A percentile compares a stretch with the other conserved stretches of the same genome.
Conservation (phyloP, 2,113 vertebrate species). For the Neolamprologus caudopunctatus region DNA sequence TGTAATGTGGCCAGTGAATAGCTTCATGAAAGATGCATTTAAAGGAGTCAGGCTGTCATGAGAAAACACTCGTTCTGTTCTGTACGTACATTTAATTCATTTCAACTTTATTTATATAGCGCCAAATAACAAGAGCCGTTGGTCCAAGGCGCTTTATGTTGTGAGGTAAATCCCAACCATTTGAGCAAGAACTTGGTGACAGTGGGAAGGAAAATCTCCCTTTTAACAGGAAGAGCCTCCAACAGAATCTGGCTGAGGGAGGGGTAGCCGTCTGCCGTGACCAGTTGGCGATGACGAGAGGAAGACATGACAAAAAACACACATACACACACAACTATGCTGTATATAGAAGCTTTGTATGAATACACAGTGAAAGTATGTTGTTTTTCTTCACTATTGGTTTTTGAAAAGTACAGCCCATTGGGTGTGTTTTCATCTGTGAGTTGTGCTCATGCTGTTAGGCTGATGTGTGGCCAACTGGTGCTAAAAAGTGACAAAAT, state of each 20-base stretch:
- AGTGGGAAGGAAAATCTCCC: not conserved
- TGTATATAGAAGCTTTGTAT: not conserved
- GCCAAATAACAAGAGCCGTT: not conserved
- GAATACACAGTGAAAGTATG: not conserved
- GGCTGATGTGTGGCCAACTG: not conserved
- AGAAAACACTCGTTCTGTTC: not conserved
- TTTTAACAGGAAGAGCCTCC: not conserved
- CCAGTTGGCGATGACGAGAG: not conserved
- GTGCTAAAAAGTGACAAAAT: not conserved
- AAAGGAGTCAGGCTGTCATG: not conserved
- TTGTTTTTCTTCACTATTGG: not conserved
- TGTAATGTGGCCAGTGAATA: slow-evolving; percentile 32
- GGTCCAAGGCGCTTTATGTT: not conserved
- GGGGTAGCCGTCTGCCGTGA: not conserved
- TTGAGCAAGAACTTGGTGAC: not conserved
- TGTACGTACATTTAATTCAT: not conserved
- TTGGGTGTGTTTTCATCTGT: not conserved
- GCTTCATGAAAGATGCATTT: not conserved
- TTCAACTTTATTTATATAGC: not conserved
- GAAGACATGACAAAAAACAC: not conserved
- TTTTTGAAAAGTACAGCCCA: not conserved
- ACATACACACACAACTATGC: not conserved
- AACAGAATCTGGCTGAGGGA: not conserved
- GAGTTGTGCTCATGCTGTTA: not conserved
- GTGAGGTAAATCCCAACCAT: not conserved